Conservation (phyloP, 2,113 vertebrate genomes). For the Ranitomeya variabilis region DNA sequence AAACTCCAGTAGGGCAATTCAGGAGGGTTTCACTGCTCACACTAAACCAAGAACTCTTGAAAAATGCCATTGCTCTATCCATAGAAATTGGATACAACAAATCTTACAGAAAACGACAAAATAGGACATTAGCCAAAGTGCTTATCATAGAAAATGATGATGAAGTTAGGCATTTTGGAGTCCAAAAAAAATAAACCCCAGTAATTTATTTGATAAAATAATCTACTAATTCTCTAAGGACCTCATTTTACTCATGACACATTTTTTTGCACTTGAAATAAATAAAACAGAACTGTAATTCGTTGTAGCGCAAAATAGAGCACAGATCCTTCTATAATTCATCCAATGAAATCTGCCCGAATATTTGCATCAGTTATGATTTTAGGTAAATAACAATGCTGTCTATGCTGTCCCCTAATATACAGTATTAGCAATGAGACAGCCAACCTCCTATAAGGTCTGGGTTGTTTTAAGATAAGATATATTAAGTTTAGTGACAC, state of each 20-base stretch:
- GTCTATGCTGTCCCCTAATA: too few species aligned
- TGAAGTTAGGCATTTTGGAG: neutral
- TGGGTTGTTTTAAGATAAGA: too few species aligned
- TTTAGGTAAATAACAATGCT: too few species aligned
- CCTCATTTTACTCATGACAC: neutral
- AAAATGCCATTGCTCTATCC: conserved; percentile 6
- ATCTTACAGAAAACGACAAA: neutral
- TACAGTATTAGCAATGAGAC: too few species aligned
- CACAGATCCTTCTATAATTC: neutral
- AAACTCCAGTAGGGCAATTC: neutral
- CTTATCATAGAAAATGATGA: neutral
- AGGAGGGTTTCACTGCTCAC: neutral
- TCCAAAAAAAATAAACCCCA: neutral
- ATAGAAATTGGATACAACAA: neutral
- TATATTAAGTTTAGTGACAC: too few species aligned
- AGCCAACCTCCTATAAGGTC: too few species aligned
- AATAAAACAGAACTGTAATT: neutral
- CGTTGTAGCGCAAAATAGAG: neutral
- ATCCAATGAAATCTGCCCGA: neutral
- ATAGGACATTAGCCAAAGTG: neutral
- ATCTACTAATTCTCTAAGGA: neutral
- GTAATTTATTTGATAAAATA: neutral
- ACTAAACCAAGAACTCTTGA: neutral
- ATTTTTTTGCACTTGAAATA: neutral
- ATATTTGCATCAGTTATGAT: neutral